These are phyloP conservation scores for Agelastica alni DNA, from an alignment of 2,888 invertebrate genomes.

Conservation along the genomic window DNA sequence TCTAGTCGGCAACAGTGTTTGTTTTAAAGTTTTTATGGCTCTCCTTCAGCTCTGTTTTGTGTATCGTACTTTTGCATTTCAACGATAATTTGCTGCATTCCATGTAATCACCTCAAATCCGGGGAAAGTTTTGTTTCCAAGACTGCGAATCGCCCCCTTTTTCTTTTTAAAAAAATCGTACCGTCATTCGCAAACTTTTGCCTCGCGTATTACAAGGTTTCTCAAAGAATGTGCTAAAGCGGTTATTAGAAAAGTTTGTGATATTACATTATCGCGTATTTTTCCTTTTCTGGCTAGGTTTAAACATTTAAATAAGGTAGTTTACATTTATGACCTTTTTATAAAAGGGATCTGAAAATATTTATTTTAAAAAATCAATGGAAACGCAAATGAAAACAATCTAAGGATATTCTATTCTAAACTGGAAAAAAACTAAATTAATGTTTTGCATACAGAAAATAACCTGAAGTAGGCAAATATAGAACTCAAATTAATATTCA, in stretches of 20 bases:
- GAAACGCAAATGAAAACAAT: too few species aligned
- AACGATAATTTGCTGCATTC: not conserved
- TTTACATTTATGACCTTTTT: too few species aligned
- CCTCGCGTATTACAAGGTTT: not conserved
- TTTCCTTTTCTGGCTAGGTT: not conserved
- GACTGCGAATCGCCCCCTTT: not conserved
- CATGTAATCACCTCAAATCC: not conserved
- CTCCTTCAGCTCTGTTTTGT: not conserved
- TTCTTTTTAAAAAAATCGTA: not conserved
- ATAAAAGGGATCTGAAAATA: too few species aligned
- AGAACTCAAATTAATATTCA: too few species aligned
- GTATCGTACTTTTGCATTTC: not conserved
- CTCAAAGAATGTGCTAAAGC: not conserved
- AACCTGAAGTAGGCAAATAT: too few species aligned
- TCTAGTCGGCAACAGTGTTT: not conserved
- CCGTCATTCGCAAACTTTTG: not conserved
- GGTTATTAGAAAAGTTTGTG: constrained; percentile 3
- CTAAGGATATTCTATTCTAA: too few species aligned
- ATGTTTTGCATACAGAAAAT: too few species aligned
- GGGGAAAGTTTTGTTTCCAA: not conserved
- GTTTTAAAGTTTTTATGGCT: constrained; percentile 1
- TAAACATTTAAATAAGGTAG: too few species aligned
- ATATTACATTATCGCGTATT: not conserved
- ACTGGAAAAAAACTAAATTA: too few species aligned
- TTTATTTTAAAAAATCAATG: too few species aligned